Conservation (phyloP, 2,888 invertebrate genomes). For the Caenorhabditis imperialis region DNA sequence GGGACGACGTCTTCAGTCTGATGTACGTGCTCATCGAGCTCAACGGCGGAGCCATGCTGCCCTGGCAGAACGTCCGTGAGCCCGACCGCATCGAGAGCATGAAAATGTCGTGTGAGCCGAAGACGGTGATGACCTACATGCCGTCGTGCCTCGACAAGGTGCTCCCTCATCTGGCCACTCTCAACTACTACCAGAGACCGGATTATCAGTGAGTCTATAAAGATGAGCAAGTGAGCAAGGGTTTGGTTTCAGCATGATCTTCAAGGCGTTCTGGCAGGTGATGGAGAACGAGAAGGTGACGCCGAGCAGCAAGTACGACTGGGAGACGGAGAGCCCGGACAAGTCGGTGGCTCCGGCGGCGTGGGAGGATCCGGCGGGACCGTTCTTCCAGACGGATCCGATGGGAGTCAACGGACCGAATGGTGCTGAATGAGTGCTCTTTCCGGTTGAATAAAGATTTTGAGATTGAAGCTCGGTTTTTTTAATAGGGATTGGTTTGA, state of each 20-base stretch:
- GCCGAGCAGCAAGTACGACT: constrained; percentile 34
- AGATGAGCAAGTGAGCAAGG: neutral
- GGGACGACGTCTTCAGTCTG: constrained; percentile 57
- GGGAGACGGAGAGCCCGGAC: constrained; percentile 28
- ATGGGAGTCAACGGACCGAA: constrained; percentile 27
- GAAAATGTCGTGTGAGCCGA: constrained; percentile 55
- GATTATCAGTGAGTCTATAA: constrained; percentile 53
- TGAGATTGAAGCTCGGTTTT: too few species aligned
- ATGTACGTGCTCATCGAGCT: constrained; percentile 78
- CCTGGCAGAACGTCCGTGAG: constrained; percentile 67
- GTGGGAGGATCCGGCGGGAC: constrained; percentile 34
- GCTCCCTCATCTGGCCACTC: constrained; percentile 53
- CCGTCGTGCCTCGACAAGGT: constrained; percentile 52
- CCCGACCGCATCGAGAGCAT: constrained; percentile 51
- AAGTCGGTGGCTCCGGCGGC: constrained; percentile 11
- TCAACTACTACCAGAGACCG: constrained; percentile 64
- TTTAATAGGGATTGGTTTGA: too few species aligned
- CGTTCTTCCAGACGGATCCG: constrained; percentile 19
- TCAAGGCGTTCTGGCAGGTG: constrained; percentile 34
- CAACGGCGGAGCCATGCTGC: constrained; percentile 81
- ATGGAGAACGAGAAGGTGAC: constrained; percentile 40
- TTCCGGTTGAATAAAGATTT: too few species aligned
- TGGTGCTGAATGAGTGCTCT: too few species aligned
- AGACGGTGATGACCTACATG: constrained; percentile 59
- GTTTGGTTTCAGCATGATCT: constrained; percentile 20